These are phyloP conservation scores for Epirrhoe tristata DNA, from an alignment of 2,888 invertebrate species.

Conservation along the genomic window DNA sequence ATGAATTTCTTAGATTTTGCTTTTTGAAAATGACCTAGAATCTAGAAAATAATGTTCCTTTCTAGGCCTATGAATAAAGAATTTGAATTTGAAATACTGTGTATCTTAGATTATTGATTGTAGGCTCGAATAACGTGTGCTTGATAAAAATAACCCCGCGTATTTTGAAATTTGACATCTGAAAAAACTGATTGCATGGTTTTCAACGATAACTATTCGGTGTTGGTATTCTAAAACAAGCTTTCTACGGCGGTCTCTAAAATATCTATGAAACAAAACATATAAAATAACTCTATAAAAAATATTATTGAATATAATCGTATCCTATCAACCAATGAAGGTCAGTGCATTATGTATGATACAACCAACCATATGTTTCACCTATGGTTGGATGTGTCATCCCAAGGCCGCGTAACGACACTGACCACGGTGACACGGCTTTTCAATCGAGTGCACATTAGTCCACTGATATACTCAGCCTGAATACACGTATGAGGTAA, in stretches of 20 bases:
- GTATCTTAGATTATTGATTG: slow-evolving; percentile 13
- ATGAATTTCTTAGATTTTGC: not conserved
- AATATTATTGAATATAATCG: slow-evolving; percentile 20
- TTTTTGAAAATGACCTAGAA: not conserved
- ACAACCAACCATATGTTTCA: slow-evolving; percentile 35
- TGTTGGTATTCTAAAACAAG: slow-evolving; percentile 43
- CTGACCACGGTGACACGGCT: slow-evolving; percentile 56
- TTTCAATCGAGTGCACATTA: slow-evolving; percentile 67
- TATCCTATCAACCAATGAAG: slow-evolving; percentile 32
- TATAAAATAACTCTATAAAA: slow-evolving; percentile 13
- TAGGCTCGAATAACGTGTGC: slow-evolving; percentile 22
- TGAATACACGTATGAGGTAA: slow-evolving; percentile 68
- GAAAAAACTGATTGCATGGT: slow-evolving; percentile 36
- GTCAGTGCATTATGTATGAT: slow-evolving; percentile 42
- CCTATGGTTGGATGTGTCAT: slow-evolving; percentile 58
- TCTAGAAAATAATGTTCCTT: not conserved
- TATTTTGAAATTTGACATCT: not conserved
- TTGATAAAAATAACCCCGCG: slow-evolving; percentile 13
- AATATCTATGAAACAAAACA: slow-evolving; percentile 1
- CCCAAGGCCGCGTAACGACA: slow-evolving; percentile 73
- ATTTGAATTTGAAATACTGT: not conserved
- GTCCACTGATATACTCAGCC: slow-evolving; percentile 58
- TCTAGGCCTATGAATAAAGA: not conserved
- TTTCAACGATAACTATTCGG: slow-evolving; percentile 37
- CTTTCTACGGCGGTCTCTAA: slow-evolving; percentile 27